These are phyloP conservation scores for Acrobasis repandana DNA, from an alignment of 2,888 invertebrate genomes.

Conservation along the genomic window DNA sequence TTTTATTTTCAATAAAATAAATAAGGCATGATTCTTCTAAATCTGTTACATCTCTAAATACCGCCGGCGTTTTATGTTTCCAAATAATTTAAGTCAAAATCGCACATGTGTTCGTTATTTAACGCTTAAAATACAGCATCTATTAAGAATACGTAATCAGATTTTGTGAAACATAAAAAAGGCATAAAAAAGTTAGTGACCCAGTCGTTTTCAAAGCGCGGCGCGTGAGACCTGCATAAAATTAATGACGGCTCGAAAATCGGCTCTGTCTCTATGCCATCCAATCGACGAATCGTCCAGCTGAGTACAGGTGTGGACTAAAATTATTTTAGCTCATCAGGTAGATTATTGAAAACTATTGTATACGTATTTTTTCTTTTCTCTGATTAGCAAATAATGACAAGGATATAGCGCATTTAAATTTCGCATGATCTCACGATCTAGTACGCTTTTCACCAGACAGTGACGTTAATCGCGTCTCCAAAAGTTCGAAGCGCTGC, in stretches of 20 bases:
- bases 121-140: neutral
- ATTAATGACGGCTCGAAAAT: constrained; percentile 7
- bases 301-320: neutral
- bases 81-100: neutral
- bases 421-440: no score
- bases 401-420: no score
- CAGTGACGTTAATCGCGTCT: no score
- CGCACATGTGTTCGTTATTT: neutral
- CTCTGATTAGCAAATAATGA: no score
- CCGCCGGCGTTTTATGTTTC: neutral
- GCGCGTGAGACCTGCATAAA: constrained; percentile 18
- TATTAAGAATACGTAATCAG: constrained; percentile 2
- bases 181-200: constrained; percentile 20
- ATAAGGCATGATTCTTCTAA: no score
- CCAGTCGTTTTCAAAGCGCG: constrained; percentile 7
- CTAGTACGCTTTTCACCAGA: no score
- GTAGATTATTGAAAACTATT: no score
- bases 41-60: no score
- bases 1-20: no score
- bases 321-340: no score
- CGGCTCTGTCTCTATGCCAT: neutral
- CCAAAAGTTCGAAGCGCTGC: no score
- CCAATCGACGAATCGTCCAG: neutral
- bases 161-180: constrained; percentile 17
- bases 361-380: no score